Percentiles rank a stretch among this genome's conserved stretches.
These are phyloP conservation scores for Nezara viridula DNA, from an alignment of 2,888 invertebrate species.

Conservation along the genomic window DNA sequence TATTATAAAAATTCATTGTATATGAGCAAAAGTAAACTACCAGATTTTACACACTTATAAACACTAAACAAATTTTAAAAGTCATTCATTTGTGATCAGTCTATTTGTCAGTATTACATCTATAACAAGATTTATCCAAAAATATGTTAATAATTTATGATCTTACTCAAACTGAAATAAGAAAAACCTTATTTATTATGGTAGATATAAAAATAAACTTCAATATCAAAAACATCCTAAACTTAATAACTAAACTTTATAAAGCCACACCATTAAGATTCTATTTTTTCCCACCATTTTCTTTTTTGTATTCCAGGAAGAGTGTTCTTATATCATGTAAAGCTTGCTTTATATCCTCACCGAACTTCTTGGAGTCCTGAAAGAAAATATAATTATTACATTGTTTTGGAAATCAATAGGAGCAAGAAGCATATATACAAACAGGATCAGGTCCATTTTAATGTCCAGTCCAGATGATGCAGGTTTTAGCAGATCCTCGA, in stretches of 20 bases:
- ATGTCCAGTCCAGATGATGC: too few species aligned
- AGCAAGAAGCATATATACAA: too few species aligned
- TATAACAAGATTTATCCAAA: background rate
- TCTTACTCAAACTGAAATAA: background rate
- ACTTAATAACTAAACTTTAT: background rate
- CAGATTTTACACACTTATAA: background rate
- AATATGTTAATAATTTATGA: background rate
- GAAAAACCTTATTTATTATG: background rate
- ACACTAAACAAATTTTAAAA: background rate
- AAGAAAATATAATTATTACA: slow-evolving; percentile 66
- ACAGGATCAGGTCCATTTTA: too few species aligned
- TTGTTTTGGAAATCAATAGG: too few species aligned
- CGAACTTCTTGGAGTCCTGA: slow-evolving; percentile 86
- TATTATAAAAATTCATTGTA: background rate
- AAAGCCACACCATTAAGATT: background rate
- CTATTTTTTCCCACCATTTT: slow-evolving; percentile 48
- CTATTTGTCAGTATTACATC: background rate
- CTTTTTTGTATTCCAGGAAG: slow-evolving; percentile 69
- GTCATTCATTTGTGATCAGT: background rate
- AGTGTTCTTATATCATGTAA: slow-evolving; percentile 80
- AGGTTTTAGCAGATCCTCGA: too few species aligned
- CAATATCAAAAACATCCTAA: background rate
- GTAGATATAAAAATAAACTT: slow-evolving; percentile 19
- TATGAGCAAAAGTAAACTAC: background rate
- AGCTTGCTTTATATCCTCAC: slow-evolving; percentile 79